Percentiles rank a stretch among this genome's conserved stretches.
phyloP scores from a whole-genome alignment of 2,888 invertebrate genomes.

The Lithophane leautieri region DNA sequence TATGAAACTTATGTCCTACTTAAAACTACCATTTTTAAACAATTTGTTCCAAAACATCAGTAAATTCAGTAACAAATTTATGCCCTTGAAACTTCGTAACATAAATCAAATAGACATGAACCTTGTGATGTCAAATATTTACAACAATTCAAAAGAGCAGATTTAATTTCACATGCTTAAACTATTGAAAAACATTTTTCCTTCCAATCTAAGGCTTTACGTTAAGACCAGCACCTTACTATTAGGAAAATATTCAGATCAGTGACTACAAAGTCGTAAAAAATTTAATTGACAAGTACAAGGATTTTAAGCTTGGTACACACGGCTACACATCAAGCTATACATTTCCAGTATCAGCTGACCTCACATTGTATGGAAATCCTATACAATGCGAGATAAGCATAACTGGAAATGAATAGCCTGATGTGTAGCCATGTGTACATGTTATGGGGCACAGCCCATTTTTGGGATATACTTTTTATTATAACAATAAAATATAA shows the following conservation, averaged over 20 bases:
- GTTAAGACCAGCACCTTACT: slow-evolving; percentile 73
- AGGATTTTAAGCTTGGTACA: slow-evolving; percentile 46
- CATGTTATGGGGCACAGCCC: slow-evolving; percentile 45
- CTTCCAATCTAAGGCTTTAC: slow-evolving; percentile 57
- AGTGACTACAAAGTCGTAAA: slow-evolving; percentile 59
- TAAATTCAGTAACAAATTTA: slow-evolving; percentile 82
- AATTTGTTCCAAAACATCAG: slow-evolving; percentile 83
- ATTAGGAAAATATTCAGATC: slow-evolving; percentile 73
- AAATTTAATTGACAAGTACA: slow-evolving; percentile 67
- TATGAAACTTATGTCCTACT: slow-evolving; percentile 73
- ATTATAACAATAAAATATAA: slow-evolving; percentile 51
- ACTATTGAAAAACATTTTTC: slow-evolving; percentile 55
- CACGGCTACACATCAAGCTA: too few relatives aligned
- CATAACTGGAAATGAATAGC: too few relatives aligned
- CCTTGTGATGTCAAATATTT: slow-evolving; percentile 86
- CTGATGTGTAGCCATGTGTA: too few relatives aligned
- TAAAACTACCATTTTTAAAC: slow-evolving; percentile 76
- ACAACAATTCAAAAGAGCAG: slow-evolving; percentile 76
- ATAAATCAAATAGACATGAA: slow-evolving; percentile 68
- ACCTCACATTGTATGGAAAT: too few relatives aligned
- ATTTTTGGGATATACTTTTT: slow-evolving; percentile 42
- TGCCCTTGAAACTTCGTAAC: slow-evolving; percentile 71
- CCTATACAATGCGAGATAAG: too few relatives aligned
- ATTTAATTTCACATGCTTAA: slow-evolving; percentile 62
- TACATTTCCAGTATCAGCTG: too few relatives aligned